A percentile compares a stretch with the other conserved stretches of the same genome.
These are phyloP conservation scores for Buphagus erythrorhynchus DNA, from an alignment of 2,797 vertebrate species.

Conservation along the genomic window DNA sequence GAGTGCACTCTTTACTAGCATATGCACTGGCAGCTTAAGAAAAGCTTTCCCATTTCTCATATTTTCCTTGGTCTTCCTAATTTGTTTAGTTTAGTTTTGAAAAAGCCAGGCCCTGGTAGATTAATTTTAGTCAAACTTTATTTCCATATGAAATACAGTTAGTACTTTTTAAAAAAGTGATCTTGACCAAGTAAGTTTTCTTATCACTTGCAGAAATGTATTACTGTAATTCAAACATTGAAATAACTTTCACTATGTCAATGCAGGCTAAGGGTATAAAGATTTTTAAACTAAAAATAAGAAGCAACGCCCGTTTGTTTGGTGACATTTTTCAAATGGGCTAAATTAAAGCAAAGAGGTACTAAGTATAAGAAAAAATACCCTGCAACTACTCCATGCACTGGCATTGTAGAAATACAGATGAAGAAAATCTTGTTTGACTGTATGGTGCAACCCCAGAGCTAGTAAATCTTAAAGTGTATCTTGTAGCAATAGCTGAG, in stretches of 20 bases:
- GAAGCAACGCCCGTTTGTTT: background rate
- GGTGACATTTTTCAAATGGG: background rate
- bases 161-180: background rate
- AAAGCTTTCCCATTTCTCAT: background rate
- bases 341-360: background rate
- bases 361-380: background rate
- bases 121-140: background rate
- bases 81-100: background rate
- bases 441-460: background rate
- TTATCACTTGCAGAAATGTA: background rate
- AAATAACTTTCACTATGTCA: background rate
- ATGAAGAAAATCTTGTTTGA: background rate
- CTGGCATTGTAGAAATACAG: background rate
- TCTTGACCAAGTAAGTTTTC: background rate
- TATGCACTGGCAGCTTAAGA: background rate
- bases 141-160: constrained; percentile 12
- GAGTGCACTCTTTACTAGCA: background rate
- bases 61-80: background rate
- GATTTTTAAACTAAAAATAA: background rate
- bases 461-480: background rate
- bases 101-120: background rate
- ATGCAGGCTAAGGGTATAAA: background rate
- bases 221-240: background rate
- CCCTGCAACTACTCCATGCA: background rate
- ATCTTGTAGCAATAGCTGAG: background rate